Base-by-base conservation (phyloP, 37 sponge, comb jelly and placozoan genomes). In the Chondrilla cf. caribensis region DNA sequence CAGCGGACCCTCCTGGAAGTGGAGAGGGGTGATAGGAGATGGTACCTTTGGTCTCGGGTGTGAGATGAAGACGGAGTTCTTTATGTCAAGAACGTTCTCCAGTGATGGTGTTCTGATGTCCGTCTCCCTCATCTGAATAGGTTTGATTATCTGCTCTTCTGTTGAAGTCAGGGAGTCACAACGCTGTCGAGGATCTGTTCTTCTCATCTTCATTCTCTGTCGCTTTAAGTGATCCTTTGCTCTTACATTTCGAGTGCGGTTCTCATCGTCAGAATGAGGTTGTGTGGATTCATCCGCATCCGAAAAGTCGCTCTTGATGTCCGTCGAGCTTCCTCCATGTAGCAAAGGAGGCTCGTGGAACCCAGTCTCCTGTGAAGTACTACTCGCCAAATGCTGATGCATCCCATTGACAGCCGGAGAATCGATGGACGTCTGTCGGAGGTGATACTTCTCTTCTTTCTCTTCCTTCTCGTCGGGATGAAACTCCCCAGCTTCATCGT, bases 401-500 rank as follows among this genome's bases (percentile, higher is more conserved):
- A 36, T n/a, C 43, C 44, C 24, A 2, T 37, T 4, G 3, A 73
- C 24, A 6, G 76, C 22, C n/a, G 76, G 44, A 0, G 76, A 73
- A n/a, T 73, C 76, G 24, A 73, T 73, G 42, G 76, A 73, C 38
- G 76, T 37, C 44, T 73, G 76, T 0, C 24, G 31, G 0, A 73
- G 38, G 44, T 73, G 76, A 43, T 36, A 73, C 22, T 2, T 37
- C 43, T 38, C 43, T 3, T 40, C 36, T 6, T 17, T 73, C 25
- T 73, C 44, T 25, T 73, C 76, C 18, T 73, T 43, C 76, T 73
- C 76, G 2, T 73, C 76, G 2, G 76, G 76, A 25, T 73, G 76
- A 22, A 42, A 43, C 24, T 73, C 76, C 44, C 76, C 76, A 24
- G 3, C 41, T 7, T 73, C 44, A 22, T 40, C 43, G 36, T 73